Conservation (phyloP, 2,797 vertebrate genomes). For the Heteromormyrus szaboi region DNA sequence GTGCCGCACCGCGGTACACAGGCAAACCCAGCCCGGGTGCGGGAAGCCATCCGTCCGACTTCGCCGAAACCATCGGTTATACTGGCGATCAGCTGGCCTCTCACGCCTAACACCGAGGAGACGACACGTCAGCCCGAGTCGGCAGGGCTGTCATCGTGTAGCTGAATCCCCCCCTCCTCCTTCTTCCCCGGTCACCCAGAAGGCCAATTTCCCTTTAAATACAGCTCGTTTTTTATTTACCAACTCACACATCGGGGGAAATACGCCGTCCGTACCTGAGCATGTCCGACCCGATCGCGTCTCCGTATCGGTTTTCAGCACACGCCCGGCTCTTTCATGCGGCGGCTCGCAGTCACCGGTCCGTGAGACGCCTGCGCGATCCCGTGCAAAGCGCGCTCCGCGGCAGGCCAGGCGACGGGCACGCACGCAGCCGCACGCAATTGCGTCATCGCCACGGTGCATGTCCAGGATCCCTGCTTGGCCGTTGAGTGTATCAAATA, state of each 20-base stretch:
- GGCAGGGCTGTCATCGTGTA: not conserved
- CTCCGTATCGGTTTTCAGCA: not conserved
- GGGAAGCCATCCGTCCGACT: not conserved
- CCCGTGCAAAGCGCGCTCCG: not conserved
- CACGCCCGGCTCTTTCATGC: not conserved
- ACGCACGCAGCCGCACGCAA: not conserved
- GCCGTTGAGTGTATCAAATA: not conserved
- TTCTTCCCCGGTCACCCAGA: not conserved
- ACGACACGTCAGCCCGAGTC: not conserved
- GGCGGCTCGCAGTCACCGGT: not conserved
- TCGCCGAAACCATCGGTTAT: not conserved
- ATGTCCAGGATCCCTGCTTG: not conserved
- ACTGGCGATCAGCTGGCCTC: not conserved
- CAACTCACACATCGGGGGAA: too few species aligned
- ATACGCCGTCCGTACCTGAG: slow-evolving; percentile 1
- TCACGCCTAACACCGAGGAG: not conserved
- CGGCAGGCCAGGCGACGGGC: not conserved
- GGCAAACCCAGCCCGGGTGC: not conserved
- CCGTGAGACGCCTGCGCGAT: slow-evolving; percentile 3
- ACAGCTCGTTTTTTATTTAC: not conserved
- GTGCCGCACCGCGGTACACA: not conserved
- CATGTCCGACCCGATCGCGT: slow-evolving; percentile 15
- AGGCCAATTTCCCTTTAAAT: not conserved
- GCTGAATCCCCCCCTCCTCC: not conserved
- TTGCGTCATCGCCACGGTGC: not conserved